Evolutionary conservation across 64 coral and sea anemone genomes (phyloP).

Genomic region (Anthopleura sola): DNA sequence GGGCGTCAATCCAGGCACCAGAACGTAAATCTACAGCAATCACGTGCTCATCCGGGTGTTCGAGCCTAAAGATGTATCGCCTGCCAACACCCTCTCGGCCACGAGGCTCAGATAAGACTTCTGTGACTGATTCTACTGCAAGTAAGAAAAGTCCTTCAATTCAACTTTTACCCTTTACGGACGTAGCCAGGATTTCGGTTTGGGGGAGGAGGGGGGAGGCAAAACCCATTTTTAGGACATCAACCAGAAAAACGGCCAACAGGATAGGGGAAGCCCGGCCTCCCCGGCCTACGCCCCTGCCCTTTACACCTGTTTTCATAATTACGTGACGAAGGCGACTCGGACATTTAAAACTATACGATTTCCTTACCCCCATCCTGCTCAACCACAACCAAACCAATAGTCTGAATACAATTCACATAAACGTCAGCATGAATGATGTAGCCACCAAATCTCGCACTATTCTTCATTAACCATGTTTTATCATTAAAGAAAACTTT

Average conservation of each 20-base stretch:
- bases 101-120: slow-evolving; percentile 46
- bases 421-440: slow-evolving; percentile 55
- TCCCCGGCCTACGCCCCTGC: no score
- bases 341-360: no score
- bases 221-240: no score
- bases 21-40: slow-evolving; percentile 73
- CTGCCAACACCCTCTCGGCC: slow-evolving; percentile 37
- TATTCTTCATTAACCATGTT: slow-evolving; percentile 52
- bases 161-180: no score
- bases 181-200: no score
- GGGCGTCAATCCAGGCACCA: slow-evolving; percentile 84
- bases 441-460: slow-evolving; percentile 49
- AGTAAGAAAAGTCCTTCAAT: background rate
- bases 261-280: no score
- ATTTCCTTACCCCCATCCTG: background rate
- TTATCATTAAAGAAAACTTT: slow-evolving; percentile 68
- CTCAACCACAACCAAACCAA: slow-evolving; percentile 29
- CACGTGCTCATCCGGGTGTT: slow-evolving; percentile 63
- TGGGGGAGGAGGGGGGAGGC: no score
- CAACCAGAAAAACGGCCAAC: no score
- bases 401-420: slow-evolving; percentile 68
- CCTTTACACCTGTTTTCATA: no score
- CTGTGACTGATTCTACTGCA: slow-evolving; percentile 33
- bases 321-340: no score
- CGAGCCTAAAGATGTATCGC: slow-evolving; percentile 54